Conservation (phyloP, 2,888 invertebrate genomes). For the Morpho deidamia region DNA sequence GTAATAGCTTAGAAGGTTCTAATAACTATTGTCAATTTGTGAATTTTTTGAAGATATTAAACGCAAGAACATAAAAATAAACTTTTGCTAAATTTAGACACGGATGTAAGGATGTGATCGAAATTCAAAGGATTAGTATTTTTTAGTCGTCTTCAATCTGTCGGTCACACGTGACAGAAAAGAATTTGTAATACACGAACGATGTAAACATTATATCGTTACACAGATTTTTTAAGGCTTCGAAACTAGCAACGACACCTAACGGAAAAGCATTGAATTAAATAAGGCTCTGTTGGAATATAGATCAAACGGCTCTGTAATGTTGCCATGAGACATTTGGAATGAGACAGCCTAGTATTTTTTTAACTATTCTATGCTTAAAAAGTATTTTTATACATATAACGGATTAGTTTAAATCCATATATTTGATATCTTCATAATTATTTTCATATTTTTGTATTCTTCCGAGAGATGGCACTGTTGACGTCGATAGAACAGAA, state of each 20-base stretch:
- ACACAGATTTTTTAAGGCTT: constrained; percentile 22
- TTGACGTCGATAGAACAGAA: constrained; percentile 40
- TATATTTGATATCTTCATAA: no score
- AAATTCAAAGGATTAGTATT: constrained; percentile 10
- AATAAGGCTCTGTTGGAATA: neutral
- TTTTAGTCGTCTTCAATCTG: constrained; percentile 10
- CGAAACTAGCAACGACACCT: constrained; percentile 35
- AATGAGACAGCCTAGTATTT: neutral
- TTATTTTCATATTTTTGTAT: constrained; percentile 11
- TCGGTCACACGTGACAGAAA: neutral
- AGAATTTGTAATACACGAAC: constrained; percentile 7
- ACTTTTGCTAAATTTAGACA: constrained; percentile 8
- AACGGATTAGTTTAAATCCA: no score
- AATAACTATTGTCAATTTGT: no score
- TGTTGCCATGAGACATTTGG: neutral
- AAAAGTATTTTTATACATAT: no score
- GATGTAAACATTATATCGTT: constrained; percentile 15
- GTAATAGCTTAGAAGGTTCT: no score
- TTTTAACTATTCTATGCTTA: no score
- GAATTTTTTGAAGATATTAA: no score
- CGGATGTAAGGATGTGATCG: constrained; percentile 10
- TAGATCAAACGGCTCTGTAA: no score
- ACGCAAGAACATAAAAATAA: no score
- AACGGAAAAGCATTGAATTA: constrained; percentile 9
- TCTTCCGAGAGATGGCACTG: constrained; percentile 41